Evolutionary conservation across 2,888 invertebrate genomes (phyloP).

Genomic region (Drosophila quinaria): DNA sequence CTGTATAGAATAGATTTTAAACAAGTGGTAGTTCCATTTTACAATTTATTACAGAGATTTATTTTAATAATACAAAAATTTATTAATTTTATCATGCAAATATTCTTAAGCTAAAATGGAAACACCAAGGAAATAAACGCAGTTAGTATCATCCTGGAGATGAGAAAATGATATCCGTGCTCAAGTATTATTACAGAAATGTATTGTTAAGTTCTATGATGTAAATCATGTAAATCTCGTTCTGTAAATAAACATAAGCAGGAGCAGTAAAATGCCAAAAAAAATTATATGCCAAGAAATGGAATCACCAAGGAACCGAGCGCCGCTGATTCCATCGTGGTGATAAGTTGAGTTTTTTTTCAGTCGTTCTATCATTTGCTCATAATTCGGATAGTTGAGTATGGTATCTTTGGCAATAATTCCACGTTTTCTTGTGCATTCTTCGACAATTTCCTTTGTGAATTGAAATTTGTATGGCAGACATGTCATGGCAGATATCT

Average conservation of each 20-base stretch:
- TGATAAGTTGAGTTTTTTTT: neutral
- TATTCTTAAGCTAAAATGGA: too few relatives aligned
- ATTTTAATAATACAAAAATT: too few relatives aligned
- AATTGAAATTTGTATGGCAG: constrained; percentile 13
- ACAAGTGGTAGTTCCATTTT: too few relatives aligned
- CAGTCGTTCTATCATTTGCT: neutral
- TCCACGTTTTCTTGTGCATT: neutral
- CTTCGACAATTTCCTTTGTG: constrained; percentile 9
- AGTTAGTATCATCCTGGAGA: too few relatives aligned
- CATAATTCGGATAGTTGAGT: neutral
- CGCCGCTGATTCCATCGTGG: neutral
- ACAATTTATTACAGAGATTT: too few relatives aligned
- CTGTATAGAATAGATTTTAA: too few relatives aligned
- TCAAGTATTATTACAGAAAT: neutral
- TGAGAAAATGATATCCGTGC: neutral
- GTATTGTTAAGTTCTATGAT: neutral
- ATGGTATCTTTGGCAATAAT: constrained; percentile 1
- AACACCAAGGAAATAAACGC: too few relatives aligned
- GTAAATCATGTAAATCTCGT: neutral
- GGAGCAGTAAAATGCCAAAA: neutral
- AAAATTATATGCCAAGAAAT: constrained; percentile 9
- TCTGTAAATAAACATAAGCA: constrained; percentile 10
- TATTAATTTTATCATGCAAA: too few relatives aligned
- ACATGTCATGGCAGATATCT: neutral
- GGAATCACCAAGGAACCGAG: neutral